phyloP scores from a whole-genome alignment of 30 jellyfish, hydroid and myxozoan genomes.

The Rhopilema esculentum region DNA sequence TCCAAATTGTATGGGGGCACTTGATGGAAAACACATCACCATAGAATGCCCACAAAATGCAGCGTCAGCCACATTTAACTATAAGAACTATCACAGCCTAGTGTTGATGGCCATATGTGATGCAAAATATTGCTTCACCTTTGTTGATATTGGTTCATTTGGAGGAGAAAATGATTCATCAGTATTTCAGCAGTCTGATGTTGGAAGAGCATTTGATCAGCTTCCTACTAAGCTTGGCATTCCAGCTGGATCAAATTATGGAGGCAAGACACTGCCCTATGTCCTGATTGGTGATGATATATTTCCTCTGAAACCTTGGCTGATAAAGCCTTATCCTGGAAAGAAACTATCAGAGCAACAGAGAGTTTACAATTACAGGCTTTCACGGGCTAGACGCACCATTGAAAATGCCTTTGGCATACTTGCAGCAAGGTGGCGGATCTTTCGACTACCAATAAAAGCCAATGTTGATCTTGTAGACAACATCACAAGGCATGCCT shows the following conservation, averaged over 20 bases:
- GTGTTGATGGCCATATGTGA: slow-evolving; percentile 70
- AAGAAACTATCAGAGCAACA: slow-evolving; percentile 44
- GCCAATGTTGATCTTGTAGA: slow-evolving; percentile 73
- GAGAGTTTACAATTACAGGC: slow-evolving; percentile 60
- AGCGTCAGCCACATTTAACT: slow-evolving; percentile 39
- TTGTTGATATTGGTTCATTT: slow-evolving; percentile 44
- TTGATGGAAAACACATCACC: slow-evolving; percentile 47
- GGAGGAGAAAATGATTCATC: slow-evolving; percentile 51
- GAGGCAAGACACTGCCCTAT: slow-evolving; percentile 49
- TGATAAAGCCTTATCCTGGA: slow-evolving; percentile 60
- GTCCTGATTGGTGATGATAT: slow-evolving; percentile 69
- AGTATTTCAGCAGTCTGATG: slow-evolving; percentile 48
- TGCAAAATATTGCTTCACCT: slow-evolving; percentile 51
- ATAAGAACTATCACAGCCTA: slow-evolving; percentile 45
- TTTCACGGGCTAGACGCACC: slow-evolving; percentile 55
- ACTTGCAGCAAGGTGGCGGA: slow-evolving; percentile 71
- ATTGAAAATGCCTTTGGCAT: slow-evolving; percentile 74
- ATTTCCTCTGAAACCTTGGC: slow-evolving; percentile 72
- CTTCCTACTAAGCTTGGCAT: slow-evolving; percentile 29
- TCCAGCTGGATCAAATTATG: slow-evolving; percentile 38
- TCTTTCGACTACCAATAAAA: slow-evolving; percentile 63
- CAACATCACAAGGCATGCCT: slow-evolving; percentile 21
- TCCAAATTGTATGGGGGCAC: slow-evolving; percentile 49
- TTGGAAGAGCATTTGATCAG: slow-evolving; percentile 43
- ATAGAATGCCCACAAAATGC: slow-evolving; percentile 48